Conservation (phyloP, 2,888 invertebrate species). For the Belgica antarctica region DNA sequence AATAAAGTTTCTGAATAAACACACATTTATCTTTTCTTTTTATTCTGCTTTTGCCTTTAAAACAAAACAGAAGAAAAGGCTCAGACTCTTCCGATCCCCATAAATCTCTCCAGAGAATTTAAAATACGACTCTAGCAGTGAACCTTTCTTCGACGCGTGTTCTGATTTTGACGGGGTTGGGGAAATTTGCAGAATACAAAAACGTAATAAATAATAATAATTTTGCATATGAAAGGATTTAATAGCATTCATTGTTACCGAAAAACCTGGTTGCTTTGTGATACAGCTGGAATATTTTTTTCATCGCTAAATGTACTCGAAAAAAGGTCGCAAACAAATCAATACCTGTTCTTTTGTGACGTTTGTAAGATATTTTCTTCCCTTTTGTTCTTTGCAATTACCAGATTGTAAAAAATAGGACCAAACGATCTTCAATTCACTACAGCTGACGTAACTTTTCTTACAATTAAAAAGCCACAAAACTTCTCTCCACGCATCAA, state of each 20-base stretch:
- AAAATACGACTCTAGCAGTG: background rate
- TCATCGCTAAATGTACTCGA: no score
- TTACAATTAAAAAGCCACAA: no score
- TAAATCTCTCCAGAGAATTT: background rate
- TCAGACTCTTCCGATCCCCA: background rate
- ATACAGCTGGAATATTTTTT: no score
- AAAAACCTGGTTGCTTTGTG: no score
- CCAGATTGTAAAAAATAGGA: no score
- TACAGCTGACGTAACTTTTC: no score
- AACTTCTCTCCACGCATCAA: no score
- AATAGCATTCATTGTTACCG: background rate
- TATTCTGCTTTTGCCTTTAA: background rate
- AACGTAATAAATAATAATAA: background rate
- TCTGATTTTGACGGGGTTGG: background rate
- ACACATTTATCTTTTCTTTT: background rate
- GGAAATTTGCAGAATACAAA: background rate
- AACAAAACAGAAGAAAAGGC: background rate
- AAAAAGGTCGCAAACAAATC: no score
- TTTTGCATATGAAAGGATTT: conserved; percentile 5
- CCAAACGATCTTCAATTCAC: no score
- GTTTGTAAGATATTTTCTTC: no score
- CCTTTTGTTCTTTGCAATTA: no score
- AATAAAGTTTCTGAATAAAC: no score
- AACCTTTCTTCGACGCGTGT: background rate
- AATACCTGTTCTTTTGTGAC: background rate